Evolutionary conservation across 1,140 invertebrate species (phyloP).

Genomic region (Spodoptera frugiperda): DNA sequence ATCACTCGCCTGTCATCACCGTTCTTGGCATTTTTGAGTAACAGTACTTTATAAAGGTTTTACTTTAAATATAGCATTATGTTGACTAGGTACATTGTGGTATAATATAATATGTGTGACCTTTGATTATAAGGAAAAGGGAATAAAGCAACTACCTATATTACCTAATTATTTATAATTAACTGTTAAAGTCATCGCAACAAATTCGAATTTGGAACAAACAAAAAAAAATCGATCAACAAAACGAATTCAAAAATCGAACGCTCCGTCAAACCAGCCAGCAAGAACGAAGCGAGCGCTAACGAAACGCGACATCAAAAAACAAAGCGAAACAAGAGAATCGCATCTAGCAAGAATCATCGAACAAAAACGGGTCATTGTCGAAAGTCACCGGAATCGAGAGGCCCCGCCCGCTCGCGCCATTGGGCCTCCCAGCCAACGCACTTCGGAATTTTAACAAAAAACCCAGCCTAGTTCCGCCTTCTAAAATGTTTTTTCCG

Average conservation of each 20-base stretch:
- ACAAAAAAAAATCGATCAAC: neutral
- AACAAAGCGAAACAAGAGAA: constrained; percentile 30
- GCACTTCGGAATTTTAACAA: constrained; percentile 82
- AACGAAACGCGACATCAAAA: constrained; percentile 6
- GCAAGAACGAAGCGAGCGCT: constrained; percentile 3
- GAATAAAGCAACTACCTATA: neutral
- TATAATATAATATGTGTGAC: too few relatives aligned
- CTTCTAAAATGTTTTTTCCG: constrained; percentile 84
- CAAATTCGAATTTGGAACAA: neutral
- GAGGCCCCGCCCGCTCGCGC: constrained; percentile 81
- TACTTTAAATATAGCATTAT: too few relatives aligned
- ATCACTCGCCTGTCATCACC: neutral
- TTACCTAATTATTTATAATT: too few relatives aligned
- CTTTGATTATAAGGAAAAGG: too few relatives aligned
- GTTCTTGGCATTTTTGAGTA: neutral
- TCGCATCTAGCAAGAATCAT: constrained; percentile 55
- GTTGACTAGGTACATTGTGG: too few relatives aligned
- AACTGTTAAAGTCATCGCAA: too few relatives aligned
- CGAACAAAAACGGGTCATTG: constrained; percentile 75
- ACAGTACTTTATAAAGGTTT: too few relatives aligned
- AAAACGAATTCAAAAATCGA: constrained; percentile 2
- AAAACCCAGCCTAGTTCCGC: constrained; percentile 83
- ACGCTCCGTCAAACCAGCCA: neutral
- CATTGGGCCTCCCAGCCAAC: constrained; percentile 73
- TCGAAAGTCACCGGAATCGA: constrained; percentile 83